These are phyloP conservation scores for Limnephilus auricula DNA, from an alignment of 2,888 invertebrate species.

Conservation along the genomic window DNA sequence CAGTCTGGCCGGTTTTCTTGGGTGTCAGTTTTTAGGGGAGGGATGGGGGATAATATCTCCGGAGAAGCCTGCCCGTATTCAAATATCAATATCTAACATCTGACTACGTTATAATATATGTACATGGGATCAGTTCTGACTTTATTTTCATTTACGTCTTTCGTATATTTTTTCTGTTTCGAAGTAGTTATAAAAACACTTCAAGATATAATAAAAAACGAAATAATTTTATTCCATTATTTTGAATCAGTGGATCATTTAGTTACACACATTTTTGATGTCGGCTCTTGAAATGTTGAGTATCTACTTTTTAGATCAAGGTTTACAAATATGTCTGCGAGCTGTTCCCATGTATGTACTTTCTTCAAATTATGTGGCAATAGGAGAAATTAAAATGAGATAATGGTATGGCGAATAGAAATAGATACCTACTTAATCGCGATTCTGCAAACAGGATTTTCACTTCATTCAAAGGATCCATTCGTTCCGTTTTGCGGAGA, in stretches of 20 bases:
- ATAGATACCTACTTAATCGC: neutral
- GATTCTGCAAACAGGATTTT: neutral
- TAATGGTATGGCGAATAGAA: neutral
- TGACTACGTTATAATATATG: neutral
- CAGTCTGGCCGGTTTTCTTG: neutral
- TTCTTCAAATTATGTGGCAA: neutral
- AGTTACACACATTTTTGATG: neutral
- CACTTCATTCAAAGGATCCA: neutral
- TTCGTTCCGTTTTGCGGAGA: neutral
- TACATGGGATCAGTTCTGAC: neutral
- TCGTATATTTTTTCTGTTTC: neutral
- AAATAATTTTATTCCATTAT: neutral
- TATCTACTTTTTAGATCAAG: neutral
- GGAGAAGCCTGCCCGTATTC: neutral
- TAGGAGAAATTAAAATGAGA: neutral
- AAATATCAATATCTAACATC: slow-evolving; percentile 15
- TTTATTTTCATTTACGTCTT: neutral
- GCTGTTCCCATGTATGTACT: neutral
- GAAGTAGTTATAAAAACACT: neutral
- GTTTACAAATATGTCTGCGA: neutral
- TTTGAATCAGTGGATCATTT: neutral
- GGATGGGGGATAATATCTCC: neutral
- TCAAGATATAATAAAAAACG: neutral
- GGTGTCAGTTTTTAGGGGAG: neutral
- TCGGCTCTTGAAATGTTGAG: neutral